Conservation (phyloP, 92 coral and sea anemone species). For the Meandrina meandrites region DNA sequence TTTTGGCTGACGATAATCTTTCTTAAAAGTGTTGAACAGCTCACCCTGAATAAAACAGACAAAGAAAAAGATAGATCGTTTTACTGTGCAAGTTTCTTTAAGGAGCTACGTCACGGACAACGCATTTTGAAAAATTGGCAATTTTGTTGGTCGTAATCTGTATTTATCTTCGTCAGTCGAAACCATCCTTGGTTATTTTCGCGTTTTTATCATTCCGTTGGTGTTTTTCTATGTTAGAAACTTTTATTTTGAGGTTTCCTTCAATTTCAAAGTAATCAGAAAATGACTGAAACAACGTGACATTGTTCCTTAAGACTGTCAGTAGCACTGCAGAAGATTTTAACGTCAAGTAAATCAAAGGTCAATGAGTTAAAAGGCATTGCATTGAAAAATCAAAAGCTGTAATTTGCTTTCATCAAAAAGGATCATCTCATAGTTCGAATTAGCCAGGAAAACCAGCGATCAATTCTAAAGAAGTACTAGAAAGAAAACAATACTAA, state of each 20-base stretch:
- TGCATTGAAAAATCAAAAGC: background rate
- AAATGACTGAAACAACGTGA: too few species aligned
- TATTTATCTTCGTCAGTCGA: too few species aligned
- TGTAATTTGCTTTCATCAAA: background rate
- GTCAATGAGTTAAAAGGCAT: background rate
- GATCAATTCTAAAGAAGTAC: background rate
- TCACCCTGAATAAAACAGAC: background rate
- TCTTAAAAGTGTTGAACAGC: background rate
- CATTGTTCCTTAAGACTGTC: too few species aligned
- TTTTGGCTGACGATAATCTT: constrained; percentile 5
- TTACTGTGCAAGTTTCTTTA: background rate
- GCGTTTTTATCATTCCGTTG: too few species aligned
- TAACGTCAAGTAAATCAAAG: background rate
- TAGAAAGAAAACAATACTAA: background rate
- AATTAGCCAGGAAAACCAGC: background rate
- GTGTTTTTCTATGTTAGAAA: too few species aligned
- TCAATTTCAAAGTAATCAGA: too few species aligned
- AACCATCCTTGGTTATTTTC: too few species aligned
- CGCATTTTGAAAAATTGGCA: too few species aligned
- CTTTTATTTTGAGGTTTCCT: too few species aligned
- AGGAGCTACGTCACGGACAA: too few species aligned
- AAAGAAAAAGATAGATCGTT: background rate
- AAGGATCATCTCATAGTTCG: background rate
- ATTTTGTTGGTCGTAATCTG: too few species aligned
- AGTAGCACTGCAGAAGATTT: too few species aligned